phyloP scores from a whole-genome alignment of 2,888 invertebrate species.

The Branchinecta sandiegonensis region DNA sequence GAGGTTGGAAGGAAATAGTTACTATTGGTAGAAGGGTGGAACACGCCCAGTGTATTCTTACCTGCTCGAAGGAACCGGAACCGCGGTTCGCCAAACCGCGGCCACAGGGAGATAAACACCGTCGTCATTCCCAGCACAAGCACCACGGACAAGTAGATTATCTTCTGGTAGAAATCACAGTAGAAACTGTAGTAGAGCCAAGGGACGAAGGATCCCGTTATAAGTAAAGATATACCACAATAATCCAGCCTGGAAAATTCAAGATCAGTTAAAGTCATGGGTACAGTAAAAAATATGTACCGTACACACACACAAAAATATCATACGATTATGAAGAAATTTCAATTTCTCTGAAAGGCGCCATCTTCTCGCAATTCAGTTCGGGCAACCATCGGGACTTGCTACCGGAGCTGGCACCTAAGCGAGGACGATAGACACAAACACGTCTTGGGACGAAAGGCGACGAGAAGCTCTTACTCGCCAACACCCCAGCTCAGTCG shows the following conservation, averaged over 20 bases:
- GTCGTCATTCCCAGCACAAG: constrained; percentile 79
- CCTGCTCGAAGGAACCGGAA: constrained; percentile 82
- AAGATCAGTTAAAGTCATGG: constrained; percentile 15
- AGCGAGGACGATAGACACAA: too few species aligned
- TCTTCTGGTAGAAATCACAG: constrained; percentile 85
- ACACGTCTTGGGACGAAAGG: too few species aligned
- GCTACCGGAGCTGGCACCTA: too few species aligned
- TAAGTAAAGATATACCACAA: constrained; percentile 92
- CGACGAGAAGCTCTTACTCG: too few species aligned
- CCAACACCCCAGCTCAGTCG: too few species aligned
- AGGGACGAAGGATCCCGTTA: constrained; percentile 98
- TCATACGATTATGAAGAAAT: not conserved
- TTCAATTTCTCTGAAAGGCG: too few species aligned
- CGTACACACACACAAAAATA: not conserved
- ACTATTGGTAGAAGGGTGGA: too few species aligned
- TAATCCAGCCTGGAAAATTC: constrained; percentile 62
- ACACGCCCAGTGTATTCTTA: constrained; percentile 28
- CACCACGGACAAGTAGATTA: constrained; percentile 80
- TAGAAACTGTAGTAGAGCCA: constrained; percentile 99
- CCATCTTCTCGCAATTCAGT: too few species aligned
- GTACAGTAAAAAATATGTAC: constrained; percentile 4
- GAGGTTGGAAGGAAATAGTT: too few species aligned
- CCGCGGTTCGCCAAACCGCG: constrained; percentile 85
- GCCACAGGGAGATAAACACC: constrained; percentile 93
- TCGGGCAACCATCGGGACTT: too few species aligned